Percentiles rank a stretch among this genome's conserved stretches.
Conservation (phyloP, 2,113 vertebrate species). For the Epinephelus fuscoguttatus region DNA sequence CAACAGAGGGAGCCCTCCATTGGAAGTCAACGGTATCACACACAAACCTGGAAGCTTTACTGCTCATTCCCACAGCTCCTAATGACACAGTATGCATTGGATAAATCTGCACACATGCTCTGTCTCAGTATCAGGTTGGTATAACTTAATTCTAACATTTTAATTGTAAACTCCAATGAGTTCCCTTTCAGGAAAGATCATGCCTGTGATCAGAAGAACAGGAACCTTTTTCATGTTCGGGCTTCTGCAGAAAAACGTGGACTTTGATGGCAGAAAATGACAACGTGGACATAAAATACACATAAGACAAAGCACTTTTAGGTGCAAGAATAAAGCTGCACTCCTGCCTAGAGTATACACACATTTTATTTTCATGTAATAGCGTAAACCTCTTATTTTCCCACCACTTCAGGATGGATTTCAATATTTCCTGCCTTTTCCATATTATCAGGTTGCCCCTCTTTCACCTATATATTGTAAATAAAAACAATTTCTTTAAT, state of each 20-base stretch:
- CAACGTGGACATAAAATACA: background rate
- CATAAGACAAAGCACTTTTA: background rate
- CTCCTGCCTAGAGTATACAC: too few relatives aligned
- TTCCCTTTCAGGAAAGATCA: background rate
- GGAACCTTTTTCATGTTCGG: background rate
- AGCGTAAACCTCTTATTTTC: too few relatives aligned
- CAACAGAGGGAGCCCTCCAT: conserved; percentile 68
- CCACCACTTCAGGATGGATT: too few relatives aligned
- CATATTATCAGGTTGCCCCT: too few relatives aligned
- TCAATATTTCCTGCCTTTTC: too few relatives aligned
- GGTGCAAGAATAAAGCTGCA: too few relatives aligned
- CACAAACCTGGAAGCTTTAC: background rate
- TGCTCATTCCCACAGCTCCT: background rate
- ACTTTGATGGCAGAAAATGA: background rate
- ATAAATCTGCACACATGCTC: background rate
- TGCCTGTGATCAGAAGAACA: background rate
- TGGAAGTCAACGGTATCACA: conserved; percentile 60
- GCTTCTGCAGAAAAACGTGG: too few relatives aligned
- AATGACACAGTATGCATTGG: background rate
- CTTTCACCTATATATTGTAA: too few relatives aligned
- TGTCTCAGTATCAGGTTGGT: background rate
- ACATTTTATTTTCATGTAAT: too few relatives aligned
- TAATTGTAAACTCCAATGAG: background rate
- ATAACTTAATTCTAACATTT: background rate
- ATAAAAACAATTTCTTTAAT: too few relatives aligned